Evolutionary conservation across 2,113 vertebrate species (phyloP), one percentile per base, ranked within the genome.

Genomic region (Proterorhinus semilunaris): DNA sequence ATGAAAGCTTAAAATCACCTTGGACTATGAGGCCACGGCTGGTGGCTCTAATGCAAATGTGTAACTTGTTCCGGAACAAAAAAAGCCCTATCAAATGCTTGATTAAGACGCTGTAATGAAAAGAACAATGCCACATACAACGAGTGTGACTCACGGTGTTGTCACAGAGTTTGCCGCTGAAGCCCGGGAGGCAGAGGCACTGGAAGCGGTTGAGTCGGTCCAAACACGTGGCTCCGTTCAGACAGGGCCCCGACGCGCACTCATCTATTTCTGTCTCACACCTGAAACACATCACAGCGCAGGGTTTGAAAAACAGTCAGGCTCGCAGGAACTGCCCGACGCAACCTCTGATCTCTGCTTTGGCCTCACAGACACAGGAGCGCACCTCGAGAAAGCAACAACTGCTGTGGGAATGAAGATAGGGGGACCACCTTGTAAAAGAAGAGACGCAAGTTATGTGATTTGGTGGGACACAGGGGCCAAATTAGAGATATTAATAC

Each of bases 181-280:
- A 99, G 76, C 94, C 93, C 1, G 86, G 73, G 0, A 86, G 87
- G 80, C 98, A 99, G 72, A 92, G n/a, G 44, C 98, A 99, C 77
- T 94, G 89, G 43, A 90, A 96, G 44, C 80, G 88, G 82, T 94
- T 94, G n/a, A 91, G 89, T 0, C 90, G 80, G 76, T 92, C 92
- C 67, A 90, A 90, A 78, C 98, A 99, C 10, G 94, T 95, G 51
- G 94, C 97, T 7, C 95, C 96, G 0, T 98, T 96, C 71, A 94
- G 92, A 88, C 98, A 99, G 0, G 96, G 96, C 75, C 90, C 93
- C 3, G 93, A 93, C 0, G 91, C 90, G 27, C 98, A 99, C 64
- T 95, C 91, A 4, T 94, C 91, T 59, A 94, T 75, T 21, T 94
- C 94, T 27, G 89, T 86, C 84, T 94, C 94, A 80, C 98, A 99